Evolutionary conservation across 2,113 vertebrate genomes (phyloP), one percentile per base, ranked within the genome.

Genomic region (Stegastes partitus): DNA sequence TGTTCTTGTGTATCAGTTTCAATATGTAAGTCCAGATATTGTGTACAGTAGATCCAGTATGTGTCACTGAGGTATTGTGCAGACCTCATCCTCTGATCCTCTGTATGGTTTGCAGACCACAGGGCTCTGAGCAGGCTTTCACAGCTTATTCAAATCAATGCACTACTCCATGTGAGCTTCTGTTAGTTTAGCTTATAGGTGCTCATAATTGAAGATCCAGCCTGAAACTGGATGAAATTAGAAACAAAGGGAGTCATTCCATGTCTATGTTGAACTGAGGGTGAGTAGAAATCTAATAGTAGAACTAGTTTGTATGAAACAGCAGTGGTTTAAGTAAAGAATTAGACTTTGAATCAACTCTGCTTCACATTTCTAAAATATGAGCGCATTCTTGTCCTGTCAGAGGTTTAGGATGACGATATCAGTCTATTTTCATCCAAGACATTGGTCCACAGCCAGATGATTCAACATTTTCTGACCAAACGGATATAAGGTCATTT

Each of bases 41-140:
- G 61, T 87, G 74, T 82, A 76, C 81, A 77, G 78, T 62, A 53
- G 70, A 80, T 77, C 67, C 70, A 64, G 73, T 55, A 23, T 81
- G 68, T 84, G 74, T 87, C 55, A 73, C 49, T 59, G 76, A 63
- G 56, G 66, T 69, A 70, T 73, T 74, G 74, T 83, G 49, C 25
- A 75, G 62, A 69, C 68, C 64, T 78, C 57, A 54, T 65, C 64
- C 74, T 82, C 72, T 79, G 77, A 81, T 85, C 85, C 39, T 47
- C 65, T 71, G 61, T 34, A 75, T 62, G 62, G 50, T 77, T 74
- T 31, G 63, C 49, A 67, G 71, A 71, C 77, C 74, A 66, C 77
- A 71, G 71, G 74, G 76, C 68, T 82, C 78, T 77, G 68, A 79
- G 47, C 7, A 31, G 75, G 61, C 75, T 84, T 82, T 58, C 26